Evolutionary conservation across 2,113 vertebrate genomes (phyloP).

Genomic region (Hiodon tergisus): DNA sequence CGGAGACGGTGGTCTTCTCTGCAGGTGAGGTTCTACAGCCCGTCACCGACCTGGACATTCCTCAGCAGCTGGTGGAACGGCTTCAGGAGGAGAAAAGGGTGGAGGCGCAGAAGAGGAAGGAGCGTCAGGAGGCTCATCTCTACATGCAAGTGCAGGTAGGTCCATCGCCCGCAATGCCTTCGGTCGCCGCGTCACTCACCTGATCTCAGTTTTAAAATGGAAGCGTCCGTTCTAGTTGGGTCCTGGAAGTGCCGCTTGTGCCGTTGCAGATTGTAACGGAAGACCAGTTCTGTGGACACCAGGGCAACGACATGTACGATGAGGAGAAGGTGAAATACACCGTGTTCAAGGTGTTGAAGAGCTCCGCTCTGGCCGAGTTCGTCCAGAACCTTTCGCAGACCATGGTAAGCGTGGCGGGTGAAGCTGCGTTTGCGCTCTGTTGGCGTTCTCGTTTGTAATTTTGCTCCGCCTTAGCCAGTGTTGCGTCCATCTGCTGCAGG

Average conservation of each 20-base stretch:
- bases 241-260: background rate
- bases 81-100: conserved; percentile 97
- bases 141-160: conserved; percentile 99
- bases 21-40: conserved; percentile 89
- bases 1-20: background rate
- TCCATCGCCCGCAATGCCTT: no score
- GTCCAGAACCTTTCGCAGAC: conserved; percentile 98
- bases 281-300: conserved; percentile 98
- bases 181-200: background rate
- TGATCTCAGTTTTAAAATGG: background rate
- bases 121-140: conserved; percentile 94
- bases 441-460: background rate
- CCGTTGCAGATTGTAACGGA: conserved; percentile 85
- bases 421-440: background rate
- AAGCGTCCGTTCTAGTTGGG: background rate
- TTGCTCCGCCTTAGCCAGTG: background rate
- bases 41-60: conserved; percentile 94
- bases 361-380: conserved; percentile 91
- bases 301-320: conserved; percentile 99
- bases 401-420: conserved; percentile 74
- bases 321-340: conserved; percentile 99
- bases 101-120: conserved; percentile 97
- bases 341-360: conserved; percentile 97
- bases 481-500: conserved; percentile 60
- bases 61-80: conserved; percentile 92